Conservation (phyloP, 2,113 vertebrate genomes). For the Dendrocopos noguchii region DNA sequence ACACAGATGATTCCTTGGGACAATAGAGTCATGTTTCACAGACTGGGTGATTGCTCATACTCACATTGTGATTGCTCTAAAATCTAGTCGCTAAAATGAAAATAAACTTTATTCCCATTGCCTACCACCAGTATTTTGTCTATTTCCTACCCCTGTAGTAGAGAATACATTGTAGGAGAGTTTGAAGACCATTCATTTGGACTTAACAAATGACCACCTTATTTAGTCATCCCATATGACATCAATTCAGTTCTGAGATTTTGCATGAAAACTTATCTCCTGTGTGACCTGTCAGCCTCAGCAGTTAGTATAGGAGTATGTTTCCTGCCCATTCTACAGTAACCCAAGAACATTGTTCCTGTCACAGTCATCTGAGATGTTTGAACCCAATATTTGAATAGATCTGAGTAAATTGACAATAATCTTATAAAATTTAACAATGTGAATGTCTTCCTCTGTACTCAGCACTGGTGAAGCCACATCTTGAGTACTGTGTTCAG, state of each 20-base stretch:
- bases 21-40: accelerated
- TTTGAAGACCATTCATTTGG: accelerated
- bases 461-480: too few species aligned
- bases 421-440: not conserved
- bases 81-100: not conserved
- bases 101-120: not conserved
- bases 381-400: not conserved
- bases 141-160: not conserved
- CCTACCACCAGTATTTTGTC: not conserved
- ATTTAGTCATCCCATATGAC: not conserved
- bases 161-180: not conserved
- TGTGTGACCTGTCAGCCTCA: not conserved
- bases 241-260: not conserved
- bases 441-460: not conserved
- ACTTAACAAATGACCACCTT: not conserved
- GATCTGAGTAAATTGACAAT: not conserved
- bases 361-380: not conserved
- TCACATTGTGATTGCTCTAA: not conserved
- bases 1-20: not conserved
- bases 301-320: not conserved
- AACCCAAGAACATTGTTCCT: not conserved
- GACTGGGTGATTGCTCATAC: not conserved
- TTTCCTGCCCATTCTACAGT: not conserved
- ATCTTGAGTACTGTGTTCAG: too few species aligned
- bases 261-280: not conserved